A percentile compares a stretch with the other conserved stretches of the same genome.
These are phyloP conservation scores for Chaenodraco wilsoni DNA, from an alignment of 2,797 vertebrate species.

Conservation along the genomic window DNA sequence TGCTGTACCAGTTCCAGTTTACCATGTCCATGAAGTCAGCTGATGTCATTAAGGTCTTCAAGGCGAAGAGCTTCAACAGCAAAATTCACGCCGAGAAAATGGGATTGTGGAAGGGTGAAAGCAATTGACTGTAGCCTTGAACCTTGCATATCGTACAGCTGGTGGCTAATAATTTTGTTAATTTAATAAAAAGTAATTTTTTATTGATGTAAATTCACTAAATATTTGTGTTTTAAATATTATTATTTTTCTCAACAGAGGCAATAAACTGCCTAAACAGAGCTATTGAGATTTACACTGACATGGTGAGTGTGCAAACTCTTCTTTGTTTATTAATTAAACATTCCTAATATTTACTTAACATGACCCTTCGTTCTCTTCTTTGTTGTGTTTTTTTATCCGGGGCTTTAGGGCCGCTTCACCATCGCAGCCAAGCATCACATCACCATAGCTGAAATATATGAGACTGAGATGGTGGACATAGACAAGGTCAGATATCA, in stretches of 20 bases:
- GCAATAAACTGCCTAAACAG: slow-evolving; percentile 84
- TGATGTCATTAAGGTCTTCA: not conserved
- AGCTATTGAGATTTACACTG: slow-evolving; percentile 90
- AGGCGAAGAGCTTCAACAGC: not conserved
- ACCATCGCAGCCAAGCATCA: slow-evolving; percentile 96
- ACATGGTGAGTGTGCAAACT: slow-evolving; percentile 81
- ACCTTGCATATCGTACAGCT: not conserved
- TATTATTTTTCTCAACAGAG: slow-evolving; percentile 67
- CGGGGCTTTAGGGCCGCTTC: slow-evolving; percentile 87
- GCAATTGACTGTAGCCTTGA: not conserved
- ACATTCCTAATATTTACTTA: not conserved
- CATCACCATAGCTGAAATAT: slow-evolving; percentile 92
- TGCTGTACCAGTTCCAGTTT: not conserved
- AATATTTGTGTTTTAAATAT: not conserved
- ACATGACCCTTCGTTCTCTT: not conserved
- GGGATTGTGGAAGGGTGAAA: not conserved
- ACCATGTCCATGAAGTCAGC: not conserved
- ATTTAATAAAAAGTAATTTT: not conserved
- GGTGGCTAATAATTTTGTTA: not conserved
- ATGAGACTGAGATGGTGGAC: slow-evolving; percentile 92
- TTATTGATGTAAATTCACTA: not conserved
- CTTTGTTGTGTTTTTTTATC: rapidly evolving
- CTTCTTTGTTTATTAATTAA: not conserved
- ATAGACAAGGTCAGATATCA: slow-evolving; percentile 88
- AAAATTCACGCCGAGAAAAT: not conserved